Conservation (phyloP, 2,888 invertebrate species). For the Ecliptopera silaceata region DNA sequence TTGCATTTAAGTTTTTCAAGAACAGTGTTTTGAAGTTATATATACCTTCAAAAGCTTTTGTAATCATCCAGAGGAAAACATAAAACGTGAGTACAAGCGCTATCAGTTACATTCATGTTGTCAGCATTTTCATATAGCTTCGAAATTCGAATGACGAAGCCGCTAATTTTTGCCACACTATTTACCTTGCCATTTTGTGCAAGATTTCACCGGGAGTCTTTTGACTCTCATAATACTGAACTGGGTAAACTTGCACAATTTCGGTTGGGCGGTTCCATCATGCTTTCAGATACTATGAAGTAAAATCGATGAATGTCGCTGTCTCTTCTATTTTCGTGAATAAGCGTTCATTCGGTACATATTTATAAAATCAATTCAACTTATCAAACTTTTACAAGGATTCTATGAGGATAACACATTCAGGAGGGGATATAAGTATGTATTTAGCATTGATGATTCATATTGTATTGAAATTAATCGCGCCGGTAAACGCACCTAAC, state of each 20-base stretch:
- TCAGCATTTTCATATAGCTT: constrained; percentile 42
- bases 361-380: not conserved
- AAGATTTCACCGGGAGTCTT: not conserved
- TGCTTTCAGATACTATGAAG: not conserved
- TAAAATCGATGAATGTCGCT: constrained; percentile 15
- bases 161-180: constrained; percentile 58
- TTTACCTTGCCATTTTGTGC: constrained; percentile 37
- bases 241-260: not conserved
- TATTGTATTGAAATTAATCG: constrained; percentile 1
- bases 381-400: not conserved
- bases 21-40: not conserved
- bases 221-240: not conserved
- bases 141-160: constrained; percentile 59
- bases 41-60: not conserved
- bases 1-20: not conserved
- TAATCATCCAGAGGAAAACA: not conserved
- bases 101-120: constrained; percentile 25
- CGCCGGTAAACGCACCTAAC: not conserved
- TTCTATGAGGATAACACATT: not conserved
- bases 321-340: constrained; percentile 3
- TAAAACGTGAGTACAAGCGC: constrained; percentile 46
- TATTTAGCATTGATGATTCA: constrained; percentile 33
- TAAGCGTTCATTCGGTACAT: not conserved
- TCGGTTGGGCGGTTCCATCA: constrained; percentile 27
- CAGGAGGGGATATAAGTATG: constrained; percentile 28